Conservation (phyloP, 2,888 invertebrate genomes). For the Pyrocoelia pectoralis region DNA sequence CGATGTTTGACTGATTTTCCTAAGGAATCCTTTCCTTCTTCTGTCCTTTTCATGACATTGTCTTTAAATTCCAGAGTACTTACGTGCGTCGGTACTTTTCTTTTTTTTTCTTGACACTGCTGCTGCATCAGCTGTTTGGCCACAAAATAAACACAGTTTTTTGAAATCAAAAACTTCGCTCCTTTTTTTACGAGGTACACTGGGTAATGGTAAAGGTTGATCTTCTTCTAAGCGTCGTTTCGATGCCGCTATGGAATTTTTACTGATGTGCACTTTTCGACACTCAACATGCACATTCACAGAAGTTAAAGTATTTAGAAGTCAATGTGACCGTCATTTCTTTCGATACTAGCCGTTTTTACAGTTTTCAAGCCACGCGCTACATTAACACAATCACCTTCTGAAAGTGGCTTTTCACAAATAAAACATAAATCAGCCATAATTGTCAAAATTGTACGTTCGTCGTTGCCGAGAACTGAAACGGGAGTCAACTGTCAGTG, state of each 20-base stretch:
- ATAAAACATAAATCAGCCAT: background rate
- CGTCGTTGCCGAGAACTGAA: too few relatives aligned
- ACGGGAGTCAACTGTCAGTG: too few relatives aligned
- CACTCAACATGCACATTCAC: background rate
- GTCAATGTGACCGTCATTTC: background rate
- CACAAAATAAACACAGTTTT: slow-evolving; percentile 48
- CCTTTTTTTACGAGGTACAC: too few relatives aligned
- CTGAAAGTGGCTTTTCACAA: too few relatives aligned
- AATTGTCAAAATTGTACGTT: background rate
- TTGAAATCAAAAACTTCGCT: too few relatives aligned
- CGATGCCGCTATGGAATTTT: background rate
- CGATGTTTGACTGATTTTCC: slow-evolving; percentile 48
- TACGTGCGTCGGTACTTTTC: slow-evolving; percentile 46
- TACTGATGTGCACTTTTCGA: background rate
- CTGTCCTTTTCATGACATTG: slow-evolving; percentile 50
- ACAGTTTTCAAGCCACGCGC: background rate
- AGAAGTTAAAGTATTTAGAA: background rate
- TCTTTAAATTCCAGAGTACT: slow-evolving; percentile 50
- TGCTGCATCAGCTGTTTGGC: slow-evolving; percentile 45
- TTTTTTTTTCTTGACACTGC: slow-evolving; percentile 46
- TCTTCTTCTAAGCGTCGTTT: background rate
- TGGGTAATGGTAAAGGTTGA: background rate
- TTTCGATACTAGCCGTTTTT: background rate
- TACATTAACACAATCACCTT: too few relatives aligned
- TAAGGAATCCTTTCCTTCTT: slow-evolving; percentile 49